Evolutionary conservation across 1,140 invertebrate species (phyloP), one percentile per base, ranked within the genome.

Genomic region (Anthonomus grandis): DNA sequence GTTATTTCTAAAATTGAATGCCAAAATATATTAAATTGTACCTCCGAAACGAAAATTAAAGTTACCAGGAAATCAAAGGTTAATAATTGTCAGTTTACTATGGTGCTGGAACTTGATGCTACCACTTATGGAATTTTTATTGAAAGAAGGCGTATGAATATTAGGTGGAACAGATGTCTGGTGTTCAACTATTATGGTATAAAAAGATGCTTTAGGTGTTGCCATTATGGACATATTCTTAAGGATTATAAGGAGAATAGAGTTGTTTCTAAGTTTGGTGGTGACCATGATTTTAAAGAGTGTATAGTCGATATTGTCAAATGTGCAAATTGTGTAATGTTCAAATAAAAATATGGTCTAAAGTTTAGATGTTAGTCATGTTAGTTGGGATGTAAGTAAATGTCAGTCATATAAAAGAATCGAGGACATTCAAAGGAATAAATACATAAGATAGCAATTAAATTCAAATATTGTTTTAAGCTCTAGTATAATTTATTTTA

Each of bases 311-410:
- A n/a, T n/a, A n/a, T n/a, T n/a, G n/a, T n/a, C n/a, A n/a, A n/a
- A n/a, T n/a, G n/a, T 45, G 41, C 22, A 21, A 45, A 54, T 27
- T 54, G 50, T 53, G 22, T 53, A 15, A 23, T 27, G 24, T 41
- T 39, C 21, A 53, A 53, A 25, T 9, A 48, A 24, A 53, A 46
- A n/a, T 53, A 53, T 53, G 39, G 27, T 53, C 39, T 53, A 12
- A n/a, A 53, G 25, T 42, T 53, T 53, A 44, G 23, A 53, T 44
- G 50, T 53, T 49, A 23, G 18, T 18, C 50, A 53, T 53, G 39
- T 31, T 24, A 17, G n/a, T 22, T 45, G 42, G 42, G 42, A 45
- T 45, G 23, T 45, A 6, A 45, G 13, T 6, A 45, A 45, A n/a
- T n/a, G n/a, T n/a, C n/a, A n/a, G n/a, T n/a, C n/a, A n/a, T n/a